Conservation (phyloP, 1,140 invertebrate genomes). For the Arion vulgaris region DNA sequence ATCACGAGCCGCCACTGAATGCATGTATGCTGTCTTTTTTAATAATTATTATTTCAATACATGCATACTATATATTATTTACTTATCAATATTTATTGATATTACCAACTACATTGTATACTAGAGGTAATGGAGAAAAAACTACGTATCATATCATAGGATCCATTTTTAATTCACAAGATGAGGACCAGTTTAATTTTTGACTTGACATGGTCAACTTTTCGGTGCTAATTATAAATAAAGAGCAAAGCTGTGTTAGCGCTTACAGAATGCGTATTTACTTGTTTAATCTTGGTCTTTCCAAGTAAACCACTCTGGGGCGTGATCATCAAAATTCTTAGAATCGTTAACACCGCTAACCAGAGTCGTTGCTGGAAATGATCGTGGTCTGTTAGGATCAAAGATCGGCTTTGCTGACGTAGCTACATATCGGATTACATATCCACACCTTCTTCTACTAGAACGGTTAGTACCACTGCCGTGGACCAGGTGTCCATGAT, state of each 20-base stretch:
- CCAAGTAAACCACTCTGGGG: slow-evolving; percentile 51
- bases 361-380: slow-evolving; percentile 53
- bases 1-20: too few species aligned
- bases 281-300: background rate
- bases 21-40: too few species aligned
- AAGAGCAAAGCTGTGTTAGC: background rate
- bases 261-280: background rate
- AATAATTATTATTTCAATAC: too few species aligned
- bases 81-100: too few species aligned
- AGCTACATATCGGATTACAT: slow-evolving; percentile 58
- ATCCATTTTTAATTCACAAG: too few species aligned
- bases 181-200: background rate
- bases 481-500: slow-evolving; percentile 57
- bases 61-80: too few species aligned
- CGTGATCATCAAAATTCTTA: slow-evolving; percentile 52
- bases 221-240: background rate
- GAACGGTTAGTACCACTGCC: slow-evolving; percentile 58
- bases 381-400: slow-evolving; percentile 54
- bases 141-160: too few species aligned
- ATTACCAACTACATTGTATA: too few species aligned
- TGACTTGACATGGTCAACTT: background rate
- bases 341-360: slow-evolving; percentile 49
- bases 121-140: too few species aligned
- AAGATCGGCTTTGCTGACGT: slow-evolving; percentile 51
- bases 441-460: slow-evolving; percentile 53